A percentile compares a stretch with the other conserved stretches of the same genome.
These are phyloP conservation scores for Mormyrops attenuatus DNA, from an alignment of 2,797 vertebrate species.

Conservation along the genomic window DNA sequence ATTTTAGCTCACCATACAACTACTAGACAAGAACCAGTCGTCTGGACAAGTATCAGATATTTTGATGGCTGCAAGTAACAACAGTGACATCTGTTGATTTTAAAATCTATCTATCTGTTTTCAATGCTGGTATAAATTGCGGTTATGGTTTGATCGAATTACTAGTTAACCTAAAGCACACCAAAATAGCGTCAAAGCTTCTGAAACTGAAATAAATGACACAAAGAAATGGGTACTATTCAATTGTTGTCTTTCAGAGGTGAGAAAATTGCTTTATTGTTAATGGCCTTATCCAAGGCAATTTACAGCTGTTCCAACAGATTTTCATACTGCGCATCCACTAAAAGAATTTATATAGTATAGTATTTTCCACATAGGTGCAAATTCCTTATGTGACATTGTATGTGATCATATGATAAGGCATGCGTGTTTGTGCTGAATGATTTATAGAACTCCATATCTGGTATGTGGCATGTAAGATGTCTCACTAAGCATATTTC, in stretches of 20 bases:
- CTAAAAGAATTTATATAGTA: neutral
- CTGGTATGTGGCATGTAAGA: neutral
- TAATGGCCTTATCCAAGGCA: neutral
- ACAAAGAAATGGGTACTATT: neutral
- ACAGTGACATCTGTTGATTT: conserved; percentile 15
- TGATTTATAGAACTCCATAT: neutral
- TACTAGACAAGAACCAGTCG: neutral
- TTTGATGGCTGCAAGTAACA: neutral
- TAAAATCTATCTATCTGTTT: neutral
- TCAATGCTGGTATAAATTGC: neutral
- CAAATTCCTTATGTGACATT: neutral
- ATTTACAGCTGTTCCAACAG: neutral
- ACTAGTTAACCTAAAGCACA: neutral
- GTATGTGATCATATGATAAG: neutral
- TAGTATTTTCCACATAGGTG: neutral
- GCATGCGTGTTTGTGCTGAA: neutral
- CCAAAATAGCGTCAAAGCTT: neutral
- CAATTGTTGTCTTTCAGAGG: neutral
- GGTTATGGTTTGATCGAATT: neutral
- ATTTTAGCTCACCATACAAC: neutral
- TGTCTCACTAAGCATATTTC: neutral
- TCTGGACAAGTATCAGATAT: neutral
- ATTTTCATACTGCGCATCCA: neutral
- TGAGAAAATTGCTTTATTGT: neutral
- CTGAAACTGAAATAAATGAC: neutral